Conservation (phyloP, 2,797 vertebrate species). For the Mallotus villosus region DNA sequence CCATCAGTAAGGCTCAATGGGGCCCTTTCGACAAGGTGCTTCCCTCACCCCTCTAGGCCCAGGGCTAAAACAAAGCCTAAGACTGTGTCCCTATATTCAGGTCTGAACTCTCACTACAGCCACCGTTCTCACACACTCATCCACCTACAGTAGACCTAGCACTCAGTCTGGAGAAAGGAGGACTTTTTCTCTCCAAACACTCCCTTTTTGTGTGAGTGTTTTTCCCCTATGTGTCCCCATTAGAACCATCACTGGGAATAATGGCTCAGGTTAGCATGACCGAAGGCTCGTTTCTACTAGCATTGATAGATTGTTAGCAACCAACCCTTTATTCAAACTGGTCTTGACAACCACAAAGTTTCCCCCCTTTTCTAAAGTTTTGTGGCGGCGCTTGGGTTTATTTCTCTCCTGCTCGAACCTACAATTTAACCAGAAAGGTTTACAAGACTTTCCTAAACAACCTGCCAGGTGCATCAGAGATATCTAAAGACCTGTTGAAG, state of each 20-base stretch:
- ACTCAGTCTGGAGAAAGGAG: slow-evolving; percentile 44
- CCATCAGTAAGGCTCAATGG: slow-evolving; percentile 85
- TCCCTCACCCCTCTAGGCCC: slow-evolving; percentile 76
- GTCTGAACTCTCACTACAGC: slow-evolving; percentile 30
- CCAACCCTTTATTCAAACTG: slow-evolving; percentile 79
- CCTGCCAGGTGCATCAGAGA: slow-evolving; percentile 86
- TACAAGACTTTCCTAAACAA: slow-evolving; percentile 84
- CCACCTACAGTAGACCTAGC: slow-evolving; percentile 30
- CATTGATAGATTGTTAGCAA: slow-evolving; percentile 68
- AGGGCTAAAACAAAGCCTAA: slow-evolving; percentile 76
- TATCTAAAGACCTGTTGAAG: slow-evolving; percentile 62
- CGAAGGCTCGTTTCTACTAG: slow-evolving; percentile 69
- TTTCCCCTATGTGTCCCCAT: slow-evolving; percentile 43
- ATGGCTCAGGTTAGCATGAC: slow-evolving; percentile 66
- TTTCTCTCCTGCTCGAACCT: slow-evolving; percentile 59
- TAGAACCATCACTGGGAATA: slow-evolving; percentile 53
- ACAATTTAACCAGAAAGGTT: slow-evolving; percentile 80
- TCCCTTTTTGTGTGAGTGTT: slow-evolving; percentile 35
- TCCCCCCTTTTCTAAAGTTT: slow-evolving; percentile 65
- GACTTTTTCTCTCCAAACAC: slow-evolving; percentile 33
- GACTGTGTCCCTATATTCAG: slow-evolving; percentile 58
- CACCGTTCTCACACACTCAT: not conserved
- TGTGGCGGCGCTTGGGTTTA: slow-evolving; percentile 59
- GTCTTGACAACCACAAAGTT: slow-evolving; percentile 89
- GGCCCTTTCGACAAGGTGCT: slow-evolving; percentile 88